phyloP scores from a whole-genome alignment of 2,797 vertebrate genomes.

The Triplophysa bombifrons region DNA sequence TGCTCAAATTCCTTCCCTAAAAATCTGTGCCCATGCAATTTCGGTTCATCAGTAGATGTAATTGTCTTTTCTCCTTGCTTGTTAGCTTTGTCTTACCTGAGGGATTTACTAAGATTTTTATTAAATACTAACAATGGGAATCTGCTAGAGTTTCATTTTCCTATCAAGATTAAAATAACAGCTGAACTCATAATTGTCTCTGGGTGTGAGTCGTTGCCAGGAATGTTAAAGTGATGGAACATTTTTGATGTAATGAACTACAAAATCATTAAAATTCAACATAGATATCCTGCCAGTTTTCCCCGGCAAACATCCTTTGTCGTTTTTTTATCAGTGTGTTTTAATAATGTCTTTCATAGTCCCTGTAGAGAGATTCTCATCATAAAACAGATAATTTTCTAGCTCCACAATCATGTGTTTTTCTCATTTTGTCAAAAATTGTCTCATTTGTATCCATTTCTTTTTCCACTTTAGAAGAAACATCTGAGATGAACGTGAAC shows the following conservation, averaged over 20 bases:
- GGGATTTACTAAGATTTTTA: constrained; percentile 47
- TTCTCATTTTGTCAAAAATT: neutral
- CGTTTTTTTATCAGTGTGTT: neutral
- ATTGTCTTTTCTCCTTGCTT: constrained; percentile 46
- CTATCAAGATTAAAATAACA: constrained; percentile 57
- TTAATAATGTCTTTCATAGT: neutral
- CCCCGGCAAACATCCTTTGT: neutral
- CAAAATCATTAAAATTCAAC: constrained; percentile 37
- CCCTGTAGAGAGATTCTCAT: neutral
- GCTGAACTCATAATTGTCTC: constrained; percentile 48
- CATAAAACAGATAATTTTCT: too few species aligned
- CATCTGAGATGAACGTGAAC: neutral
- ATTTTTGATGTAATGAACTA: constrained; percentile 36
- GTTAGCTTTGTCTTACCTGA: constrained; percentile 42
- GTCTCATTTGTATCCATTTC: neutral
- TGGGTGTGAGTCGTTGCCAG: constrained; percentile 30
- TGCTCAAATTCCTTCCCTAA: neutral
- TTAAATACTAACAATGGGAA: constrained; percentile 48
- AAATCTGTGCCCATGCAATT: constrained; percentile 26
- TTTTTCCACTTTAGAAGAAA: neutral
- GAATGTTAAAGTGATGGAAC: constrained; percentile 24
- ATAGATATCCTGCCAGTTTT: constrained; percentile 17
- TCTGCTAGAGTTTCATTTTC: constrained; percentile 51
- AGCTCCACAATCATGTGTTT: too few species aligned
- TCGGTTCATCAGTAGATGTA: constrained; percentile 27